Evolutionary conservation across 2,113 vertebrate genomes (phyloP).

Genomic region (Cyprinodon variegatus): DNA sequence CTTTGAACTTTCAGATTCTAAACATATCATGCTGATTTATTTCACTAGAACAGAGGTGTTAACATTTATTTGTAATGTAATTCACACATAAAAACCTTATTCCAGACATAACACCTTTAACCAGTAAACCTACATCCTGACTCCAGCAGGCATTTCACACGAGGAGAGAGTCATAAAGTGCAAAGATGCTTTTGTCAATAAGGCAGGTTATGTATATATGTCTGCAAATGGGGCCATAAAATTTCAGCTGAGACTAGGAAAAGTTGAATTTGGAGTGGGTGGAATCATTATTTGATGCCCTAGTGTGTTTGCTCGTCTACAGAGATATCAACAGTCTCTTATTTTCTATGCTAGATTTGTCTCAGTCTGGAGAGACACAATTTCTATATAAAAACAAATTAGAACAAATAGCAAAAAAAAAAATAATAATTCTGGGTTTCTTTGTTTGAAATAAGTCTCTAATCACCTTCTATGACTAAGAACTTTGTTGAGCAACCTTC

Average conservation of each 20-base stretch:
- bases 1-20: background rate
- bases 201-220: constrained; percentile 26
- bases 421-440: background rate
- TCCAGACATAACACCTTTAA: background rate
- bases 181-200: background rate
- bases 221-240: constrained; percentile 33
- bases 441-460: background rate
- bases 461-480: background rate
- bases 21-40: background rate
- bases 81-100: background rate
- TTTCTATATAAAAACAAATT: background rate
- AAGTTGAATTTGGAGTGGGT: background rate
- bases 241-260: constrained; percentile 1
- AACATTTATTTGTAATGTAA: background rate
- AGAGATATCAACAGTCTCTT: background rate
- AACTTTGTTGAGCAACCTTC: background rate
- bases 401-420: too few relatives aligned
- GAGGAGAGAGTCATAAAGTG: background rate
- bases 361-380: background rate
- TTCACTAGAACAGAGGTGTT: background rate
- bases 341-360: background rate
- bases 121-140: background rate
- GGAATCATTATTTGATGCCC: background rate
- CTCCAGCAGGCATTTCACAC: background rate
- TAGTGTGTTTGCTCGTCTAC: background rate